phyloP scores from a whole-genome alignment of 1,140 invertebrate species.

The Bradysia coprophila region DNA sequence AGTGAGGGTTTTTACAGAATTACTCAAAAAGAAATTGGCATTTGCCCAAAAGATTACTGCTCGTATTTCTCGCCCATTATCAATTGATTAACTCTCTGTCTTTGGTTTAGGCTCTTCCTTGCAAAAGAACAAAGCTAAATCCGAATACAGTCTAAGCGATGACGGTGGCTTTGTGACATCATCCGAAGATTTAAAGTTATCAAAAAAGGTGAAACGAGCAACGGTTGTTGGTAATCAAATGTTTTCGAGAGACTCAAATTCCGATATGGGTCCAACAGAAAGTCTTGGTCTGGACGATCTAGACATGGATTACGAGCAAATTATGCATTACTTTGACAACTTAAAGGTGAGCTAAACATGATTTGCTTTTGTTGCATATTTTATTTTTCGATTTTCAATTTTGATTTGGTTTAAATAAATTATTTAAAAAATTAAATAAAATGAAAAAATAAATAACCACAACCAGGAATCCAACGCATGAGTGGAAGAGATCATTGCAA shows the following conservation, averaged over 20 bases:
- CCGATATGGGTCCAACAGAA: slow-evolving; percentile 23
- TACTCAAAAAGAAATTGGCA: too few species aligned
- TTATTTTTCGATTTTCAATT: neutral
- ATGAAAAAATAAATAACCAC: too few species aligned
- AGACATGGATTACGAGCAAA: slow-evolving; percentile 91
- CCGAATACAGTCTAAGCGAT: too few species aligned
- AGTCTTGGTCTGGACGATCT: slow-evolving; percentile 54
- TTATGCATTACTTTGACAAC: slow-evolving; percentile 95
- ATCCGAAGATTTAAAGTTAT: slow-evolving; percentile 4
- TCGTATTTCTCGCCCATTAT: too few species aligned
- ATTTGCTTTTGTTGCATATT: slow-evolving; percentile 19
- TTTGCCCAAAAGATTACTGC: too few species aligned
- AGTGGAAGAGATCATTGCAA: slow-evolving; percentile 61
- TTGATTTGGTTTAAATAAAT: too few species aligned
- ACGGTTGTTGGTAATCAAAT: slow-evolving; percentile 77
- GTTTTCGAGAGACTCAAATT: slow-evolving; percentile 39
- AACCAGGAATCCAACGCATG: slow-evolving; percentile 55
- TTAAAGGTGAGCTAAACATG: slow-evolving; percentile 70
- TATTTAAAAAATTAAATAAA: too few species aligned
- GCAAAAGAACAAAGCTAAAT: too few species aligned
- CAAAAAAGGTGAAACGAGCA: slow-evolving; percentile 50
- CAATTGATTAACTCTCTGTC: too few species aligned
- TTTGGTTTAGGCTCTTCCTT: too few species aligned
- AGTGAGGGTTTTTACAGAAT: too few species aligned
- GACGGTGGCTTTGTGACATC: too few species aligned